Evolutionary conservation across 2,797 vertebrate genomes (phyloP).

Genomic region (Mus minutoides): DNA sequence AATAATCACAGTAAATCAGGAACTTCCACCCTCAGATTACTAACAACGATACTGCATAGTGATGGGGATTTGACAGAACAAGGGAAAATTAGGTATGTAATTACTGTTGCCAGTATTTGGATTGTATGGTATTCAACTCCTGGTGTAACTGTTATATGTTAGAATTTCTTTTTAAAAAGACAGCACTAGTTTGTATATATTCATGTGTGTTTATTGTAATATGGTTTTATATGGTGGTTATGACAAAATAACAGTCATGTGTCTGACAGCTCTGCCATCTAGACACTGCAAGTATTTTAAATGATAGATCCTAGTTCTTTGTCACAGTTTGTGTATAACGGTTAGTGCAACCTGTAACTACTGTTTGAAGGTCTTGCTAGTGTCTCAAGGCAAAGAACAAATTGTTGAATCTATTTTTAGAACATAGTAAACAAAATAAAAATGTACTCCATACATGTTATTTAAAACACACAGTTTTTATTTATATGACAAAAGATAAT

Average conservation of each 20-base stretch:
- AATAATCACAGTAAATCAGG: conserved; percentile 99
- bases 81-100: conserved; percentile 95
- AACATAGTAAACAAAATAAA: conserved; percentile 2
- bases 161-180: conserved; percentile 35
- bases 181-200: neutral
- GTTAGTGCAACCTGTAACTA: conserved; percentile 24
- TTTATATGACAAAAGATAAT: conserved; percentile 27
- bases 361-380: conserved; percentile 38
- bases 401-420: conserved; percentile 7
- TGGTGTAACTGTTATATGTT: conserved; percentile 21
- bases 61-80: conserved; percentile 98
- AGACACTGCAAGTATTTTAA: conserved; percentile 15
- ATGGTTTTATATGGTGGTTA: neutral
- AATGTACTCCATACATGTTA: neutral
- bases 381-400: conserved; percentile 40
- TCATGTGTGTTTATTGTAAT: neutral
- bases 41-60: conserved; percentile 97
- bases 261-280: neutral
- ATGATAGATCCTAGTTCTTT: neutral
- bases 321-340: neutral
- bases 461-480: conserved; percentile 4
- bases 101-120: neutral
- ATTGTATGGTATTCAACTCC: neutral
- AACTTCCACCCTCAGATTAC: conserved; percentile 96
- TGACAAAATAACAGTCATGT: conserved; percentile 7